A percentile compares a stretch with the other conserved stretches of the same genome.
These are phyloP conservation scores for Sebastes vulpes DNA, from an alignment of 2,797 vertebrate species.

Conservation along the genomic window DNA sequence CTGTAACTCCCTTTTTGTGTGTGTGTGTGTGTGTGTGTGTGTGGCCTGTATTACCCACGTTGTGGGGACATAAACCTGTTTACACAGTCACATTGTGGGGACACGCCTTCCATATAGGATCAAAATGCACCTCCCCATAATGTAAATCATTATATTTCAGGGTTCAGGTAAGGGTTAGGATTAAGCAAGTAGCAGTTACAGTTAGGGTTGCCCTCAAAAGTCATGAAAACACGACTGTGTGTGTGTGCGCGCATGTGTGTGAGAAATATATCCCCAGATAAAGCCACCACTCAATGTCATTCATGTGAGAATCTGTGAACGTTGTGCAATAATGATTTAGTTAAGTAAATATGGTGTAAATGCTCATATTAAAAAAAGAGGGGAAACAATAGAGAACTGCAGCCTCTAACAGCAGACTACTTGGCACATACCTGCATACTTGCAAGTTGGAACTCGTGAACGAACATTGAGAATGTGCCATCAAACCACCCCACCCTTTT, in stretches of 20 bases:
- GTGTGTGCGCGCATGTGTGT: background rate
- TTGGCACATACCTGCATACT: conserved; percentile 8
- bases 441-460: conserved; percentile 50
- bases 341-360: background rate
- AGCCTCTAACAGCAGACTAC: background rate
- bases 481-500: conserved; percentile 27
- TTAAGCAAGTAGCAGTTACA: too few relatives aligned
- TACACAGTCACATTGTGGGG: too few relatives aligned
- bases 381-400: background rate
- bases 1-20: background rate
- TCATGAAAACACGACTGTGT: too few relatives aligned
- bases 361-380: background rate
- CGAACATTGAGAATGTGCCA: conserved; percentile 40
- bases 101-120: too few relatives aligned
- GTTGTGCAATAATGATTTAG: background rate
- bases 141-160: too few relatives aligned
- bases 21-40: background rate
- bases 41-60: background rate
- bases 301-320: background rate
- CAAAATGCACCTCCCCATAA: too few relatives aligned
- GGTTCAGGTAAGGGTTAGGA: too few relatives aligned
- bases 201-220: too few relatives aligned
- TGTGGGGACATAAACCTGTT: too few relatives aligned
- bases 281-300: background rate
- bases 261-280: background rate